Evolutionary conservation across 2,797 vertebrate species (phyloP).

Genomic region (Mormyrus hasselquistii): DNA sequence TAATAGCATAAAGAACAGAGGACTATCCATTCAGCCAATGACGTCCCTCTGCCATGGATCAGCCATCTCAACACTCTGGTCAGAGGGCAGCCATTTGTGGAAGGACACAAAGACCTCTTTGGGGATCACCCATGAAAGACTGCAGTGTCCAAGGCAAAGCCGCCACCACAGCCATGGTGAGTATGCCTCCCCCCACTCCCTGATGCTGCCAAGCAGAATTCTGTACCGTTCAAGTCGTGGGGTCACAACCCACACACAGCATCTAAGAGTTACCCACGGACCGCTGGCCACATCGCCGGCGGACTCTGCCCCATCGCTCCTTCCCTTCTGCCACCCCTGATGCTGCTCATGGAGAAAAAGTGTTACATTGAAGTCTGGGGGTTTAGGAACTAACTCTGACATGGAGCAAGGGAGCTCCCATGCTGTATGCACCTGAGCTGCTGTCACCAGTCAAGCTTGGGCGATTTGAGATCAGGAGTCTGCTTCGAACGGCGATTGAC

Average conservation of each 20-base stretch:
- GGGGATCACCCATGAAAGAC: background rate
- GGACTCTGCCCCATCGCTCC: background rate
- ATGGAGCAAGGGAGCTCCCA: background rate
- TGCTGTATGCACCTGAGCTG: background rate
- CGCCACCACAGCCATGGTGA: background rate
- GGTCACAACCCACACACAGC: background rate
- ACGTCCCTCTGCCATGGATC: background rate
- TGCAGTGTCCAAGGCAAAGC: background rate
- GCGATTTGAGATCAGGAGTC: background rate
- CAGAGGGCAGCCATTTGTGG: background rate
- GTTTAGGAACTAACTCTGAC: background rate
- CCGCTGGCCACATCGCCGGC: background rate
- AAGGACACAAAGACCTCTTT: conserved; percentile 16
- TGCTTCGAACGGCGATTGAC: background rate
- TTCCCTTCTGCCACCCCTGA: background rate
- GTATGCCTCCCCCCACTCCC: background rate
- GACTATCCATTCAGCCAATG: background rate
- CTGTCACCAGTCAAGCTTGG: background rate
- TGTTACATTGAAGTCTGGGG: background rate
- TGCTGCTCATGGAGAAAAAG: background rate
- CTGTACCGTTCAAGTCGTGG: background rate
- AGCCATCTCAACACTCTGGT: background rate
- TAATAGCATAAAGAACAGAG: background rate
- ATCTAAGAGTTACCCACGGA: background rate
- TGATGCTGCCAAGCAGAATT: background rate